Evolutionary conservation across 2,113 vertebrate genomes (phyloP), one percentile per base, ranked within the genome.

Genomic region (Sterna hirundo): DNA sequence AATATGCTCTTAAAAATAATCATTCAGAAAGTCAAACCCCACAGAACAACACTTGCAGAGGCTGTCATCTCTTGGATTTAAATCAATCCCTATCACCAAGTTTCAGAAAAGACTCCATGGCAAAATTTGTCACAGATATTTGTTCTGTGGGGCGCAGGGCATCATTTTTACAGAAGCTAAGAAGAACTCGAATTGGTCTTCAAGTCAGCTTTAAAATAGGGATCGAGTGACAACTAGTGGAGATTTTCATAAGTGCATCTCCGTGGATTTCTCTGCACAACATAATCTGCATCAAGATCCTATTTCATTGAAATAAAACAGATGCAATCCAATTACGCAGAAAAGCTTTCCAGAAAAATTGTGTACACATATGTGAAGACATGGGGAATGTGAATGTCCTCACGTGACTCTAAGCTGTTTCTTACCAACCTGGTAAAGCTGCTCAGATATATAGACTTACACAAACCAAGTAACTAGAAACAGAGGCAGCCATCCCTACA

Each of bases 161-260:
- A 83, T 30, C 20, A 20, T 26, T 70, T 69, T 52, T 22, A 30
- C 15, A 64, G 42, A 68, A 88, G 29, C 75, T 55, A 58, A 58
- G 15, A 51, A 26, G 25, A 52, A 34, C 16, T 66, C 0, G 18
- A 68, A 36, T 15, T 17, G 77, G 70, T 66, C 42, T 46, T 64
- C 10, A 94, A 85, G 64, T n/a, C 75, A 80, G 92, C 70, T 83
- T 89, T 96, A 97, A 92, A 96, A 91, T 93, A 69, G 83, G 70
- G 82, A 92, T 94, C 10, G 96, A 95, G 96, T 89, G 97, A 97
- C 97, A 98, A 98, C 97, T 98, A 97, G 97, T 95, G 97, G 94
- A 88, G 72, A 61, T 91, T 82, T 74, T 51, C 26, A 0, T 90
- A 88, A 96, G 71, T 93, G 93, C 97, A 97, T 4, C 71, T 29